phyloP scores from a whole-genome alignment of 2,797 vertebrate species.

The Phataginus tetradactyla region DNA sequence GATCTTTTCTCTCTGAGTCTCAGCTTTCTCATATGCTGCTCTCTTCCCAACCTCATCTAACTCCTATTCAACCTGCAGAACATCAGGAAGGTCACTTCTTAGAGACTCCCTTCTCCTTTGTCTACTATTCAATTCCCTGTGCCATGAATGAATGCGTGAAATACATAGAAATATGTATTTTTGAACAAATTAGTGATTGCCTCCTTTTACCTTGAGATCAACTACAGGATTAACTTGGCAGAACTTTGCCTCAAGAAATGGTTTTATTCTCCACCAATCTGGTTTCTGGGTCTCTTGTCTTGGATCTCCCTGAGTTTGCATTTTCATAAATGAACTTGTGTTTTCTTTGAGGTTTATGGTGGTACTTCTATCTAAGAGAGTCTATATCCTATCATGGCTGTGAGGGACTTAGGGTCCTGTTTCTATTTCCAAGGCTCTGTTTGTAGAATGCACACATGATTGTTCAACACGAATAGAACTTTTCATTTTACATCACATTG shows the following conservation, averaged over 20 bases:
- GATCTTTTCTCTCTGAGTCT: no score
- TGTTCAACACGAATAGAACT: rapidly evolving
- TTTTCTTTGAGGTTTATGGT: background rate
- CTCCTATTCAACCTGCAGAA: background rate
- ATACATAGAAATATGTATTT: background rate
- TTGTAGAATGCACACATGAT: rapidly evolving
- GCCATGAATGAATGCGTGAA: background rate
- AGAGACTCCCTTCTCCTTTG: background rate
- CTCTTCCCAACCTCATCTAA: background rate
- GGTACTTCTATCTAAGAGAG: background rate
- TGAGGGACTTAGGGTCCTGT: background rate
- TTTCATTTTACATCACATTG: background rate
- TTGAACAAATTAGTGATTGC: background rate
- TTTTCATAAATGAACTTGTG: background rate
- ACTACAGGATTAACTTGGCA: background rate
- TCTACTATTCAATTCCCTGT: background rate
- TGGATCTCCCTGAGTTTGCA: background rate
- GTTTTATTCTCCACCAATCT: background rate
- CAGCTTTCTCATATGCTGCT: rapidly evolving
- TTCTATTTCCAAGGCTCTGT: background rate
- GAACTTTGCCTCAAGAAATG: background rate
- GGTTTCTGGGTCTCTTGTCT: background rate
- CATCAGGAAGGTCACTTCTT: background rate
- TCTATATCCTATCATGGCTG: background rate
- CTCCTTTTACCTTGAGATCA: background rate